Percentiles rank a stretch among this genome's conserved stretches.
phyloP scores from a whole-genome alignment of 23 tunicate genomes.

The Trididemnum nubilum region DNA sequence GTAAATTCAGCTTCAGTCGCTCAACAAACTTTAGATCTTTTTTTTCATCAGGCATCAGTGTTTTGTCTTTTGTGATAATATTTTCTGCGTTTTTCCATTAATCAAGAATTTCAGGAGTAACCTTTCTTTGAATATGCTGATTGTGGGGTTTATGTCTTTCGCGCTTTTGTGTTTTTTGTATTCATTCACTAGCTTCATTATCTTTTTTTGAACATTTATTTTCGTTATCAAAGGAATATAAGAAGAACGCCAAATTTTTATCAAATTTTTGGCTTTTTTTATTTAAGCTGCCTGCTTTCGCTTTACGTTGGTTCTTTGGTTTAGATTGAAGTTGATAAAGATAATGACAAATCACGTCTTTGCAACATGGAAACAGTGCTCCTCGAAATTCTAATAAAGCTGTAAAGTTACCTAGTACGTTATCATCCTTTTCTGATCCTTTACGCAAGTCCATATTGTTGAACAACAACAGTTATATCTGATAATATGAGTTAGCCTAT shows the following conservation, averaged over 20 bases:
- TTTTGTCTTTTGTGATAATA: constrained; percentile 1
- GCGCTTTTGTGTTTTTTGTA: constrained; percentile 1
- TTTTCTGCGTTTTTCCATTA: not conserved
- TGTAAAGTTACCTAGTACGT: not conserved
- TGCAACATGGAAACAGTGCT: not conserved
- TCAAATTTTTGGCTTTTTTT: not conserved
- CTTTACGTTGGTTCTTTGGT: constrained; percentile 15
- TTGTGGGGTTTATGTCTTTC: not conserved
- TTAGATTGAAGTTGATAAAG: constrained; percentile 2
- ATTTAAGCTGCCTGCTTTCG: not conserved
- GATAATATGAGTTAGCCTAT: constrained; percentile 1
- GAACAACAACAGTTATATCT: not conserved
- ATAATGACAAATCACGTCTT: not conserved
- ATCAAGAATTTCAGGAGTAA: not conserved
- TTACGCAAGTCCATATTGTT: constrained; percentile 4
- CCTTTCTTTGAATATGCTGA: not conserved
- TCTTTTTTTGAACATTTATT: not conserved
- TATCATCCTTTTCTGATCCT: not conserved
- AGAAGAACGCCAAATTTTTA: not conserved
- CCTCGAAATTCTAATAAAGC: not conserved
- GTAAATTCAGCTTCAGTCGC: not conserved
- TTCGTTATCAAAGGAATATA: constrained; percentile 3
- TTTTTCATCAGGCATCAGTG: constrained; percentile 6
- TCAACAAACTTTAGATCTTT: not conserved
- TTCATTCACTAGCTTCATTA: constrained; percentile 2